phyloP scores from a whole-genome alignment of 2,797 vertebrate species.

The Oophaga sylvatica region DNA sequence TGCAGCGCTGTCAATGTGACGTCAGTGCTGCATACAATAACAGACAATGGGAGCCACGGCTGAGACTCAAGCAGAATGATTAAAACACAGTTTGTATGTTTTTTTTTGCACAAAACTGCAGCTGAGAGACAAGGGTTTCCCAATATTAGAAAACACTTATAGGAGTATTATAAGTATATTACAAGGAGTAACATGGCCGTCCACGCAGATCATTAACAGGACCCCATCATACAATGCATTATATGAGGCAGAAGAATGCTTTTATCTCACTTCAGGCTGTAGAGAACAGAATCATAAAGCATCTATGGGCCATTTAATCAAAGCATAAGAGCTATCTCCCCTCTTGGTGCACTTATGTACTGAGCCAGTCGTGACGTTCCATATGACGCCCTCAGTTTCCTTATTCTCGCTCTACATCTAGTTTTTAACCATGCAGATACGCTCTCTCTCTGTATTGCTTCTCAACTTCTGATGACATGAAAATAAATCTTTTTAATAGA shows the following conservation, averaged over 20 bases:
- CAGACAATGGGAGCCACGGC: too few relatives aligned
- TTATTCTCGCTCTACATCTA: neutral
- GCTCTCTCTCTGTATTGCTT: slow-evolving; percentile 9
- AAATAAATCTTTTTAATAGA: slow-evolving; percentile 60
- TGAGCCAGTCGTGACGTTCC: neutral
- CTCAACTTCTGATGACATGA: slow-evolving; percentile 36
- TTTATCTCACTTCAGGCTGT: neutral
- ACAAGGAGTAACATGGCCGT: neutral
- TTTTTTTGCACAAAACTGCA: too few relatives aligned
- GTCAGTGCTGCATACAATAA: too few relatives aligned
- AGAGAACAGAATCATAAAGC: neutral
- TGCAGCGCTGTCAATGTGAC: too few relatives aligned
- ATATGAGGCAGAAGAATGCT: neutral
- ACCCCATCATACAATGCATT: neutral
- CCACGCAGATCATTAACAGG: neutral
- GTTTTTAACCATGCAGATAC: slow-evolving; percentile 10
- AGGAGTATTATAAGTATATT: neutral
- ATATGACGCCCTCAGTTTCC: neutral
- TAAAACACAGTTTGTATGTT: too few relatives aligned
- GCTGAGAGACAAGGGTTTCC: too few relatives aligned
- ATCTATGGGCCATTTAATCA: neutral
- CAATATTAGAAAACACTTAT: too few relatives aligned
- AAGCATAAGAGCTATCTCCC: neutral
- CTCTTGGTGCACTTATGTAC: neutral
- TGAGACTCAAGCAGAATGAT: too few relatives aligned